Base-by-base conservation (phyloP, 1,140 invertebrate genomes). In the Sycophaga agraensis region DNA sequence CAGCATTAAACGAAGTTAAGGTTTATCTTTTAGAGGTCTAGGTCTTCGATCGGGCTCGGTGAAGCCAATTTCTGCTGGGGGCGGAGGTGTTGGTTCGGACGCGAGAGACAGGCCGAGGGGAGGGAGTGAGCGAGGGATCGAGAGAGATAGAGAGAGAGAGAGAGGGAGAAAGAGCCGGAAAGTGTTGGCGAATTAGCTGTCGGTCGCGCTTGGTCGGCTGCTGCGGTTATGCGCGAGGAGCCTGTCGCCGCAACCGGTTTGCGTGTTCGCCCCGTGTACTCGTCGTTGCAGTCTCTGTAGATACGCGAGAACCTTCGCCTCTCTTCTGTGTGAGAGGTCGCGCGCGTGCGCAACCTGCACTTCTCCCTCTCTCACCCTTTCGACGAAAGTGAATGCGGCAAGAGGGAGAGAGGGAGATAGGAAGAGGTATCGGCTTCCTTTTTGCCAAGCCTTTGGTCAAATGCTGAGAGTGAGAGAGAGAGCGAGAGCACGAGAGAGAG, bases 141-240 rank as follows among this genome's bases (percentile, higher is more conserved):
- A 64, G 53, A 60, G 62, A 65, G 64, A 58, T 57, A 51, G 48
- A 63, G 55, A 28, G 22, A 43, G 50, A 65, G 64, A 64, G 63
- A 68, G 66, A 64, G 67, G 59, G 68, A 66, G 67, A 60, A 50
- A 59, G 45, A 67, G 66, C 64, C 66, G 71, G 65, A 69, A 75
- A 79, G 76, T 80, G 76, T 79, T 79, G 73, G 76, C 73, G 75
- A 79, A 76, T n/a, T n/a, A n/a, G 72, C 74, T 78, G 76, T 79
- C 74, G 76, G 77, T 79, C 73, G 75, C 73, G 76, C 73, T 78
- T 70, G 77, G 77, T 73, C 73, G 77, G 69, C 70, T 79, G 75
- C 50, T 48, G 48, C 71, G 78, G 78, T 79, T 77, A 68, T 72
- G 70, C 50, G 48, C 42, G 56, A 39, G 46, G 17, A 66, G 70